These are phyloP conservation scores for Saccostrea glomerata DNA, from an alignment of 1,140 invertebrate genomes.

Conservation along the genomic window DNA sequence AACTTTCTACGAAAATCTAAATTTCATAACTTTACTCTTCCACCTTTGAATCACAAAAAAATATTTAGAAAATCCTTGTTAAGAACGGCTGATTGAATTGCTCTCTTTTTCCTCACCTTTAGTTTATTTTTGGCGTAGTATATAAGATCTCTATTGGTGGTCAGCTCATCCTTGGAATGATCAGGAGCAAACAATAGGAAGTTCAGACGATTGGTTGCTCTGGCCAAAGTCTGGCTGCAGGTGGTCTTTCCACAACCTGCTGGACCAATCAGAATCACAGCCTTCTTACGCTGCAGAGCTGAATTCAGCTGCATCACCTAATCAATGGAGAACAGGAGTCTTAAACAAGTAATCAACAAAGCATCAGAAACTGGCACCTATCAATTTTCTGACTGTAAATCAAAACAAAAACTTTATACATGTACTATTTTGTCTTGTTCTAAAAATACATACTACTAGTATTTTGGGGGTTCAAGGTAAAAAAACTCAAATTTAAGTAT, in stretches of 20 bases:
- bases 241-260: constrained; percentile 77
- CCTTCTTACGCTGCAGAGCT: constrained; percentile 68
- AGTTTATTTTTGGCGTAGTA: constrained; percentile 66
- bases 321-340: no score
- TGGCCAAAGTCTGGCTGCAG: constrained; percentile 65
- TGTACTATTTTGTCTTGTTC: no score
- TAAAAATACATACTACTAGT: no score
- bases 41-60: no score
- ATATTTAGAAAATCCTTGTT: no score
- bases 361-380: no score
- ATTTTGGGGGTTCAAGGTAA: no score
- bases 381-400: not conserved
- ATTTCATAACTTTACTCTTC: no score
- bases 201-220: constrained; percentile 75
- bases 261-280: constrained; percentile 73
- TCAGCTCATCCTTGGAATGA: constrained; percentile 73
- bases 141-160: constrained; percentile 62
- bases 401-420: not conserved
- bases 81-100: no score
- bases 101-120: constrained; percentile 54
- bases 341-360: no score
- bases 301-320: constrained; percentile 75
- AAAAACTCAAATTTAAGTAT: no score
- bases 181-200: constrained; percentile 72
- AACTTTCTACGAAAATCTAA: no score